phyloP scores from a whole-genome alignment of 2,113 vertebrate genomes.

The Corvus hawaiiensis region DNA sequence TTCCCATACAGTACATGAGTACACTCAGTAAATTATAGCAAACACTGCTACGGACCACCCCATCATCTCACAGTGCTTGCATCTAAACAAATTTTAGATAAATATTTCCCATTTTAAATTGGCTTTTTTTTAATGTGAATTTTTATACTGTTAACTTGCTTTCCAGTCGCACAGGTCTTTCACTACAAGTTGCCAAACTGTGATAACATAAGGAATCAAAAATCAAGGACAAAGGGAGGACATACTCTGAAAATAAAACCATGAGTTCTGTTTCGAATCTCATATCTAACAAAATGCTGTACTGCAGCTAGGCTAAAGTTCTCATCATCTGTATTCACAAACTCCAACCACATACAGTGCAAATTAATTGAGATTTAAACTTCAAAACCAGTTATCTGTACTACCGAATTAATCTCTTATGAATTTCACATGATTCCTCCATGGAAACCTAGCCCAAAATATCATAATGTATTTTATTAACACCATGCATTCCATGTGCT shows the following conservation, averaged over 20 bases:
- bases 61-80: neutral
- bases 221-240: neutral
- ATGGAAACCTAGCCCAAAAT: neutral
- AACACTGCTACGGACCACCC: neutral
- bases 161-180: neutral
- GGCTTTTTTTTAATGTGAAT: neutral
- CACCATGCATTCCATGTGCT: neutral
- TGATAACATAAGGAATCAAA: neutral
- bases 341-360: constrained; percentile 26
- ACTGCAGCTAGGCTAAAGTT: constrained; percentile 19
- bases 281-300: constrained; percentile 30
- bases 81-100: neutral
- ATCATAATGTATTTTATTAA: constrained; percentile 6
- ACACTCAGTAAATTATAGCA: neutral
- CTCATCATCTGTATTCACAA: constrained; percentile 47
- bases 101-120: constrained; percentile 22
- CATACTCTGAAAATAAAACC: neutral
- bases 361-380: constrained; percentile 56
- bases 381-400: constrained; percentile 8
- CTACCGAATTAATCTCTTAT: constrained; percentile 30
- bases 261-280: constrained; percentile 36
- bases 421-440: constrained; percentile 5
- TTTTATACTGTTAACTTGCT: neutral
- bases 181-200: neutral
- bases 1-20: neutral